A percentile compares a stretch with the other conserved stretches of the same genome.
phyloP scores from a whole-genome alignment of 2,113 vertebrate species.

The Chaetops frenatus region DNA sequence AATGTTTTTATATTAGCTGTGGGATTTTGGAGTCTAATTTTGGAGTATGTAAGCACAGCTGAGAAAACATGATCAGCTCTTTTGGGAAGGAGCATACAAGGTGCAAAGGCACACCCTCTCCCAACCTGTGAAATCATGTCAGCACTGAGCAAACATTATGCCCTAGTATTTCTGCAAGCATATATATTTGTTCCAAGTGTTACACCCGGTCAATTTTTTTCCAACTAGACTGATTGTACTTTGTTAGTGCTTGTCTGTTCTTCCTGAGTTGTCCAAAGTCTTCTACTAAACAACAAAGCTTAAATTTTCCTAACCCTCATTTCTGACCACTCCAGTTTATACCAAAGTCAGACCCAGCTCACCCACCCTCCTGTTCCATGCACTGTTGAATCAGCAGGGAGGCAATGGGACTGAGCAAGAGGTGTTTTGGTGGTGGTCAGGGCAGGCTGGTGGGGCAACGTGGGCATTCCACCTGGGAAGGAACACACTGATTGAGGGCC shows the following conservation, averaged over 20 bases:
- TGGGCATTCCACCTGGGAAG: not conserved
- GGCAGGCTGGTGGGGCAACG: not conserved
- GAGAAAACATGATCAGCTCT: not conserved
- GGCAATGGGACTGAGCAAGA: not conserved
- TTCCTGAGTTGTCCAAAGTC: not conserved
- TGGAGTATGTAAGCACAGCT: not conserved
- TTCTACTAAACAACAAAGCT: not conserved
- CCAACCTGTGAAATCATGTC: not conserved
- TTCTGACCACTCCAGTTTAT: not conserved
- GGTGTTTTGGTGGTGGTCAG: not conserved
- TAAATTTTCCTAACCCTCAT: not conserved
- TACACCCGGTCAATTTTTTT: not conserved
- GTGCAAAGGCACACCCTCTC: not conserved
- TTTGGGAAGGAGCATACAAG: not conserved
- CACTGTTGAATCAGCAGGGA: not conserved
- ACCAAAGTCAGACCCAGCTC: not conserved
- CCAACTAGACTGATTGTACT: rapidly evolving
- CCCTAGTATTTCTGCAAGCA: not conserved
- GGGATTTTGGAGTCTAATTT: not conserved
- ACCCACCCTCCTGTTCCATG: rapidly evolving
- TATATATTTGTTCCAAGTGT: not conserved
- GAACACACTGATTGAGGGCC: not conserved
- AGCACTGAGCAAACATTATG: not conserved
- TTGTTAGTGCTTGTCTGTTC: not conserved
- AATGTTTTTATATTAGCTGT: not conserved